Evolutionary conservation across 2,113 vertebrate genomes (phyloP).

Genomic region (Lycocorax pyrrhopterus): DNA sequence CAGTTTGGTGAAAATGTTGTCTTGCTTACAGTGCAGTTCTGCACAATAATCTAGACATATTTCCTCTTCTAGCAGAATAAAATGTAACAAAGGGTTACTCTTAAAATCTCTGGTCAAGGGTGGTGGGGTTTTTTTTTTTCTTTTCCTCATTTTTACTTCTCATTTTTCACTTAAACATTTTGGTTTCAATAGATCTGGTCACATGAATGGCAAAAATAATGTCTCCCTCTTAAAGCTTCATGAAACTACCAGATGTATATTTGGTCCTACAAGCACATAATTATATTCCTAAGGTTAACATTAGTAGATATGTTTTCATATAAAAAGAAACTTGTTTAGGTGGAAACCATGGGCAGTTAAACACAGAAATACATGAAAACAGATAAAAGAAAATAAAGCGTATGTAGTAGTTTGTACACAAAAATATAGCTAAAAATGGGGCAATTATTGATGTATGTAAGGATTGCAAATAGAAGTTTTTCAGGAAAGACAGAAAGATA

Average conservation of each 20-base stretch:
- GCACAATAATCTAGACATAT: not conserved
- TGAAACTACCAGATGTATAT: not conserved
- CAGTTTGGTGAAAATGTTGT: not conserved
- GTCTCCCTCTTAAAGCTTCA: not conserved
- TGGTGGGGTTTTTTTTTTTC: rapidly evolving
- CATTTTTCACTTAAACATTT: not conserved
- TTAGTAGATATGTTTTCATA: not conserved
- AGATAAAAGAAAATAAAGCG: not conserved
- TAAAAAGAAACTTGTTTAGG: not conserved
- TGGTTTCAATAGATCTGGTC: not conserved
- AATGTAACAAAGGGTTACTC: not conserved
- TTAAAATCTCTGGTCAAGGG: not conserved
- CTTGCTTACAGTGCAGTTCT: not conserved
- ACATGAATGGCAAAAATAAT: not conserved
- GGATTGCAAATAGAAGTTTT: not conserved
- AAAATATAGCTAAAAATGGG: not conserved
- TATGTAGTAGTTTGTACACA: not conserved
- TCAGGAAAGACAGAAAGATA: not conserved
- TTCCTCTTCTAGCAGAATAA: not conserved
- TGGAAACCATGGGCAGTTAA: not conserved
- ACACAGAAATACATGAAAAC: not conserved
- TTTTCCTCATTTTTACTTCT: not conserved
- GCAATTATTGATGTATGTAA: not conserved
- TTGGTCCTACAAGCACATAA: not conserved
- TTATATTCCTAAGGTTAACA: not conserved